Percentiles rank a stretch among this genome's conserved stretches.
Evolutionary conservation across 1,140 invertebrate species (phyloP).

Genomic region (Diplogasteroides magnus): DNA sequence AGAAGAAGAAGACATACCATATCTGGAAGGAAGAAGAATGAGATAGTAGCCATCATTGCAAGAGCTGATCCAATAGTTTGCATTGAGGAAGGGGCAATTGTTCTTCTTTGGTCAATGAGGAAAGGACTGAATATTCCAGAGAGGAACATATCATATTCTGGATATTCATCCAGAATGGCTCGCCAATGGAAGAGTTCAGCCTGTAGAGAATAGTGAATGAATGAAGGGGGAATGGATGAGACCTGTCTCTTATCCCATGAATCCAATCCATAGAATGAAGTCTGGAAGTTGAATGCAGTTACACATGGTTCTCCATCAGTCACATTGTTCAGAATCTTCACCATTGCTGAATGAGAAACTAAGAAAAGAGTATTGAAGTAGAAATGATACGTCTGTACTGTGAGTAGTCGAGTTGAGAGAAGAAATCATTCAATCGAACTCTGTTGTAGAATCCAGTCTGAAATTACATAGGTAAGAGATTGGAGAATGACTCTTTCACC

Average conservation of each 20-base stretch:
- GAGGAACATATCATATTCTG: slow-evolving; percentile 51
- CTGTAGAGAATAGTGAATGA: background rate
- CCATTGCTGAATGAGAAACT: slow-evolving; percentile 36
- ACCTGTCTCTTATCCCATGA: slow-evolving; percentile 54
- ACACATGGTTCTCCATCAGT: slow-evolving; percentile 52
- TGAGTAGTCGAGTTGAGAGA: slow-evolving; percentile 51
- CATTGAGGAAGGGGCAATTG: slow-evolving; percentile 54
- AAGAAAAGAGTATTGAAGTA: background rate
- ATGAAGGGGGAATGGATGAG: background rate
- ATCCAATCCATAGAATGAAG: slow-evolving; percentile 52
- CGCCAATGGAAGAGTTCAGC: slow-evolving; percentile 52
- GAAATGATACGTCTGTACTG: slow-evolving; percentile 44
- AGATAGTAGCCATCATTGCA: slow-evolving; percentile 53
- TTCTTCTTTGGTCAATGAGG: slow-evolving; percentile 51
- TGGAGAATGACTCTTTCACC: background rate
- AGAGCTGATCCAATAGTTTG: slow-evolving; percentile 53
- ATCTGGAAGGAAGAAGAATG: slow-evolving; percentile 52
- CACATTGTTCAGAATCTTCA: slow-evolving; percentile 43
- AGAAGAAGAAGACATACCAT: slow-evolving; percentile 3
- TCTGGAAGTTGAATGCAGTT: slow-evolving; percentile 54
- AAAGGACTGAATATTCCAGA: slow-evolving; percentile 52
- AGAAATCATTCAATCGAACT: slow-evolving; percentile 47
- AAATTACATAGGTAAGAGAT: background rate
- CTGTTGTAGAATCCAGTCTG: slow-evolving; percentile 50
- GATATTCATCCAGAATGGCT: slow-evolving; percentile 47